A percentile compares a stretch with the other conserved stretches of the same genome.
These are phyloP conservation scores for Trichacis sp. DNA, from an alignment of 2,888 invertebrate species.

Conservation along the genomic window DNA sequence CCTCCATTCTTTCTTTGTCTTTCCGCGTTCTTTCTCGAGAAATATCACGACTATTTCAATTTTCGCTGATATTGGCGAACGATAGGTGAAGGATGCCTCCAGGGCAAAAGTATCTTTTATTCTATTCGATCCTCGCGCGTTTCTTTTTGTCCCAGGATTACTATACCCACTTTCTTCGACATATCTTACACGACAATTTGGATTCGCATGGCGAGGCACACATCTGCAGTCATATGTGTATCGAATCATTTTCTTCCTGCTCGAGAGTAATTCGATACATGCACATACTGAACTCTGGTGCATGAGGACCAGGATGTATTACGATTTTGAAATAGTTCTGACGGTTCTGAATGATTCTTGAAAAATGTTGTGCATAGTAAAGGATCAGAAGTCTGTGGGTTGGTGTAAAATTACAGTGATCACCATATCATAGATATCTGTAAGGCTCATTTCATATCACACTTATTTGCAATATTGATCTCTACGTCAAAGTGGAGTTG, in stretches of 20 bases:
- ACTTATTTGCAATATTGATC: no score
- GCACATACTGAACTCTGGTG: conserved; percentile 31
- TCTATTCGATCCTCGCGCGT: conserved; percentile 47
- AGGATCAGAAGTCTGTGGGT: background rate
- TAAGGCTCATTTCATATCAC: no score
- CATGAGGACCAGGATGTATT: conserved; percentile 31
- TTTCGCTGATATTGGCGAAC: conserved; percentile 62
- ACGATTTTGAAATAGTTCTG: conserved; percentile 27
- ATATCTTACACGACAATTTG: conserved; percentile 22
- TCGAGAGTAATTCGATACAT: conserved; percentile 9
- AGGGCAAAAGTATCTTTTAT: conserved; percentile 55
- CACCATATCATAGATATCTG: no score
- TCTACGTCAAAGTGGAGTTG: no score
- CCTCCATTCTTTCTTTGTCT: conserved; percentile 49
- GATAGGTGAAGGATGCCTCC: conserved; percentile 55
- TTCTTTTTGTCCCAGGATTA: conserved; percentile 23
- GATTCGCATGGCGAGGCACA: conserved; percentile 11
- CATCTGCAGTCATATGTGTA: conserved; percentile 18
- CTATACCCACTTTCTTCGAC: conserved; percentile 11
- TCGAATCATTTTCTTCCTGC: conserved; percentile 30
- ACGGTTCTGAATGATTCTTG: conserved; percentile 31
- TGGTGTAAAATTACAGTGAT: no score
- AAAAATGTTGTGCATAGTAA: no score
- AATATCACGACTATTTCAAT: conserved; percentile 64
- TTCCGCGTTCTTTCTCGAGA: conserved; percentile 18